Base-by-base conservation (phyloP, 2,888 invertebrate genomes). In the Napeogenes inachia region DNA sequence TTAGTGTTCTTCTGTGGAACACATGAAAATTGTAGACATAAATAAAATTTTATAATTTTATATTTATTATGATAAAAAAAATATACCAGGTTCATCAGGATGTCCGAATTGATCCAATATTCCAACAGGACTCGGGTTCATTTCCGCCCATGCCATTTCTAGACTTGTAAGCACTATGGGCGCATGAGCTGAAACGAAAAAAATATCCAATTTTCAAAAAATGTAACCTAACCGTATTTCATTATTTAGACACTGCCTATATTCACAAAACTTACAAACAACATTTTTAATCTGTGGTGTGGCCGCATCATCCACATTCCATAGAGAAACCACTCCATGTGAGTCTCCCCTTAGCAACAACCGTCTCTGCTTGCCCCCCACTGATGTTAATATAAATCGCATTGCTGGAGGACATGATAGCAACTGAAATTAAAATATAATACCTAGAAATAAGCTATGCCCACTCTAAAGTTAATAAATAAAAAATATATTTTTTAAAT, bases 371-470 rank as follows among this genome's bases (percentile, higher is more conserved):
- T 93, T 94, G 30, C 94, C 94, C 3, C 93, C 92, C 5, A 92
- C 92, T 0, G 93, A 93, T 0, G 93, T 93, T 13, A 95, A 92
- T 4, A 86, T 72, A 73, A 95, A 94, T 57, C 95, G 93, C 95
- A 97, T 97, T 0, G 98, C 96, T 0, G 98, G 98, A 1, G 97
- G 97, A 77, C 98, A 98, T 0, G 97, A 96, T 0, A 98, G 89
- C 0, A 95, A 93, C 95, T 97, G 82, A 2, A 64, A 59, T 35
- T n/a, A 21, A 53, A 42, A 61, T 38, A 38, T 8, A 13, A 30
- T 58, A 13, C 54, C 13, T 57, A 56, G 8, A 35, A 59, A 30
- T 47, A 47, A 47, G 3, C 13, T 3, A 47, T 5, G 5, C 5
- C 10, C 13, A n/a, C 5, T 4, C 4, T 46, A 13, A 47, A 13